phyloP scores from a whole-genome alignment of 2,113 vertebrate species.

The Oryzias woworae region DNA sequence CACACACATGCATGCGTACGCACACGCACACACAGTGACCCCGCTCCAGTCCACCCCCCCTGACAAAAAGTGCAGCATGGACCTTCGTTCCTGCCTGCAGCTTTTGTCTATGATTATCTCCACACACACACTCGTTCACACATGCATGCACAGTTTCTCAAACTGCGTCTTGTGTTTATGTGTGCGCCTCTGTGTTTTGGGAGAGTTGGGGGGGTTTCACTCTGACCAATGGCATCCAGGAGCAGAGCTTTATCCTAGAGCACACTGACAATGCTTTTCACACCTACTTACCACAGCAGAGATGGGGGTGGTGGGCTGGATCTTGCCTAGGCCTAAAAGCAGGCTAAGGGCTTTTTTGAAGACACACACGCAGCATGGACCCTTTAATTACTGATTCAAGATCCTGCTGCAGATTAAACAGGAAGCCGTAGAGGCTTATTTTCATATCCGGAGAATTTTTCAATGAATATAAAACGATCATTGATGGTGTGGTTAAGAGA shows the following conservation, averaged over 20 bases:
- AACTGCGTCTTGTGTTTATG: constrained; percentile 26
- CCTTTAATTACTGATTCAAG: constrained; percentile 71
- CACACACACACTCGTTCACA: constrained; percentile 14
- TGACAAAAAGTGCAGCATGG: constrained; percentile 39
- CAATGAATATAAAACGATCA: constrained; percentile 72
- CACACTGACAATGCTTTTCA: constrained; percentile 76
- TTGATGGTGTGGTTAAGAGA: constrained; percentile 70
- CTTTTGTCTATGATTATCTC: constrained; percentile 62
- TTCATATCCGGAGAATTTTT: constrained; percentile 68
- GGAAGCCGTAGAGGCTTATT: constrained; percentile 57
- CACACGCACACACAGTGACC: constrained; percentile 31
- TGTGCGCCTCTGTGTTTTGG: constrained; percentile 20
- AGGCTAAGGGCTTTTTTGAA: constrained; percentile 70
- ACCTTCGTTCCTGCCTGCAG: constrained; percentile 44
- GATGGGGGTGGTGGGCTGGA: constrained; percentile 65
- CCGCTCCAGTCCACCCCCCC: constrained; percentile 22
- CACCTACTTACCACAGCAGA: constrained; percentile 73
- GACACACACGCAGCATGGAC: constrained; percentile 55
- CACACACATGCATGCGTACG: not conserved
- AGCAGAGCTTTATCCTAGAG: constrained; percentile 69
- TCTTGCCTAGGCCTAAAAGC: constrained; percentile 70
- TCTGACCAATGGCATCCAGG: constrained; percentile 70
- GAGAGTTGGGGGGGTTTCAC: constrained; percentile 15
- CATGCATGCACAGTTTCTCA: constrained; percentile 19
- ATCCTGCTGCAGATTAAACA: constrained; percentile 64